Percentiles rank a stretch among this genome's conserved stretches.
Conservation (phyloP, 2,797 vertebrate species). For the Alca torda region DNA sequence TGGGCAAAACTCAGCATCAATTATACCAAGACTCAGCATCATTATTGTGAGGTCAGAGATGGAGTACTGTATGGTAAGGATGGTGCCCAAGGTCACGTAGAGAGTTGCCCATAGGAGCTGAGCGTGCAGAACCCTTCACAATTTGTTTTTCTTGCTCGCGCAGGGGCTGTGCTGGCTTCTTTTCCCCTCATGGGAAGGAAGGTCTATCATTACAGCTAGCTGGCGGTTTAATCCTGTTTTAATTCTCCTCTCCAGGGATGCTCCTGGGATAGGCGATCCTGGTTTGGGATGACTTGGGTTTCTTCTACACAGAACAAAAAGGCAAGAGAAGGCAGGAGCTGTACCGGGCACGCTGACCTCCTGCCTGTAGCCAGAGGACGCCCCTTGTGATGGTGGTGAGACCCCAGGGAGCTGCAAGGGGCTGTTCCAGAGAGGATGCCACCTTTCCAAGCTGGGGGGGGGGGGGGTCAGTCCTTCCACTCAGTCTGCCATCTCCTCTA, state of each 20-base stretch:
- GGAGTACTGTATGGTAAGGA: not conserved
- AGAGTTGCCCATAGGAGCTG: not conserved
- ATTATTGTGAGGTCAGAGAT: fast-evolving
- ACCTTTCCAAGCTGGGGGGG: not conserved
- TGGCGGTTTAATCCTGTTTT: not conserved
- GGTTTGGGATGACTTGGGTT: not conserved
- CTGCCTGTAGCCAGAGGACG: not conserved
- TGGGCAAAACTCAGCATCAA: not conserved
- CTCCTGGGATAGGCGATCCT: not conserved
- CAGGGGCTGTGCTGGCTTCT: not conserved
- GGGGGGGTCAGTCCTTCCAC: not conserved
- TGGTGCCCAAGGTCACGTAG: too few relatives aligned
- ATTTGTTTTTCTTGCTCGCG: not conserved
- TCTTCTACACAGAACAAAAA: not conserved
- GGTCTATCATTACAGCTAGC: not conserved
- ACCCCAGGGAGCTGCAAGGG: not conserved
- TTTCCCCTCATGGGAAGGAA: not conserved
- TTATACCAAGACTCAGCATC: not conserved
- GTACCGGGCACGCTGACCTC: fast-evolving
- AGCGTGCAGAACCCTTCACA: not conserved
- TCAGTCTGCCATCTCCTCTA: not conserved
- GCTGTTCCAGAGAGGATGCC: not conserved
- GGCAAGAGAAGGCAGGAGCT: not conserved
- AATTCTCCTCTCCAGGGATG: not conserved
- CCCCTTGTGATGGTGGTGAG: not conserved